phyloP scores from a whole-genome alignment of 2,113 vertebrate species.

The Etia nguti region DNA sequence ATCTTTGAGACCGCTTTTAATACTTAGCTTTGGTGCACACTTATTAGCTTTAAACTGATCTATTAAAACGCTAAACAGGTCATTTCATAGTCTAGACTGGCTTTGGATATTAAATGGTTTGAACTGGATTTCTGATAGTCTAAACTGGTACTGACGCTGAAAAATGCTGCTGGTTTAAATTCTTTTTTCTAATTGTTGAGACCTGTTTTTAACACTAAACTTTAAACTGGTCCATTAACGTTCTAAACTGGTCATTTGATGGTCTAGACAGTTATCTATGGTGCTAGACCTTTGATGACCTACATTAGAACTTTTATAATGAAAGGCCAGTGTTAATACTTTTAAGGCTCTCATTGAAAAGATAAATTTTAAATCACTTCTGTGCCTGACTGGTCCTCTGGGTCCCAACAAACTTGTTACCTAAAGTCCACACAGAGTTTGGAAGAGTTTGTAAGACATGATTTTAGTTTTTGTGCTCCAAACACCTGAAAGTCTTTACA shows the following conservation, averaged over 20 bases:
- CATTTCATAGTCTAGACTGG: background rate
- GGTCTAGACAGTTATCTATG: background rate
- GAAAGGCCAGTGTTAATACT: background rate
- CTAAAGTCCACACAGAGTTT: background rate
- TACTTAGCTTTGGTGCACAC: background rate
- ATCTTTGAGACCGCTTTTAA: background rate
- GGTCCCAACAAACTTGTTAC: background rate
- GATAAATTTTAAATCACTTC: background rate
- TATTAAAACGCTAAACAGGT: background rate
- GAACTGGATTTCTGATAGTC: background rate
- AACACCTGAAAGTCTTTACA: background rate
- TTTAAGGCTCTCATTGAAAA: background rate
- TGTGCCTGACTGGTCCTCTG: background rate
- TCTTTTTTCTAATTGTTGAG: background rate
- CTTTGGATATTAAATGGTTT: background rate
- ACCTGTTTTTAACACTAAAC: background rate
- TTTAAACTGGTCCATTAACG: background rate
- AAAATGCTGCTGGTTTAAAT: background rate
- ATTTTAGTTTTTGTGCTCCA: background rate
- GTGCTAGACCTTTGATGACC: background rate
- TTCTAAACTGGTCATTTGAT: background rate
- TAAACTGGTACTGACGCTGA: background rate
- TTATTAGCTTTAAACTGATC: background rate
- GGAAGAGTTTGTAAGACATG: background rate
- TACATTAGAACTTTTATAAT: background rate